A percentile compares a stretch with the other conserved stretches of the same genome.
phyloP scores from a whole-genome alignment of 1,140 invertebrate species.

The Globodera ellingtonae region DNA sequence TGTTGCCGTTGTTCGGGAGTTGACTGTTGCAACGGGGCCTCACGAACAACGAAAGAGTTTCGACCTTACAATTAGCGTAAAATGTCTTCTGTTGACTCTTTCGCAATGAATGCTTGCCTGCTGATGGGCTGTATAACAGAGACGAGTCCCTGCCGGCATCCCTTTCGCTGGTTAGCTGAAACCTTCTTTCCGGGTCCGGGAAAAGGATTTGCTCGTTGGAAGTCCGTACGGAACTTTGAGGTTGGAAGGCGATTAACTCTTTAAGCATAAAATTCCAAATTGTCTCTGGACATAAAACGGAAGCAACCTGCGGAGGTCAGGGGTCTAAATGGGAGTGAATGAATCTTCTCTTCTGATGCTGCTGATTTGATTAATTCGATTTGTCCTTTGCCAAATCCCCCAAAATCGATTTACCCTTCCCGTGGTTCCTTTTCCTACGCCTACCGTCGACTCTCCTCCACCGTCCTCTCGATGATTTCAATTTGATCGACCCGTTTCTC shows the following conservation, averaged over 20 bases:
- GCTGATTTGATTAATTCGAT: no score
- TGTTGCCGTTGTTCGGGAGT: conserved; percentile 30
- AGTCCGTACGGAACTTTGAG: conserved; percentile 14
- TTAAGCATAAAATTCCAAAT: background rate
- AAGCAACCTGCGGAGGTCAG: conserved; percentile 13
- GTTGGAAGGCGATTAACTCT: conserved; percentile 14
- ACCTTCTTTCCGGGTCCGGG: conserved; percentile 37
- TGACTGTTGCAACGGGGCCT: conserved; percentile 26
- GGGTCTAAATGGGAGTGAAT: background rate
- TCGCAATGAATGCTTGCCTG: background rate
- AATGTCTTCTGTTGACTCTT: background rate
- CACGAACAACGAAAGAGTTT: conserved; percentile 32
- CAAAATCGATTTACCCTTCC: no score
- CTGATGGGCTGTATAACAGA: conserved; percentile 46
- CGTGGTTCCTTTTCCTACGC: background rate
- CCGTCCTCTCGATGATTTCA: conserved; percentile 56
- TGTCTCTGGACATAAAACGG: background rate
- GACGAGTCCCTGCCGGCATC: conserved; percentile 56
- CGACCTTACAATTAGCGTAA: conserved; percentile 18
- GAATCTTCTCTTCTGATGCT: no score
- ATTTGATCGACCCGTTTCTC: conserved; percentile 56
- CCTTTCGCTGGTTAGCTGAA: conserved; percentile 57
- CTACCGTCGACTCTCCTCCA: conserved; percentile 42
- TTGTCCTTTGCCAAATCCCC: no score
- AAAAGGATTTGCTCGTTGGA: conserved; percentile 37